Percentiles rank a stretch among this genome's conserved stretches.
Evolutionary conservation across 2,113 vertebrate genomes (phyloP).

Genomic region (Scophthalmus maximus): DNA sequence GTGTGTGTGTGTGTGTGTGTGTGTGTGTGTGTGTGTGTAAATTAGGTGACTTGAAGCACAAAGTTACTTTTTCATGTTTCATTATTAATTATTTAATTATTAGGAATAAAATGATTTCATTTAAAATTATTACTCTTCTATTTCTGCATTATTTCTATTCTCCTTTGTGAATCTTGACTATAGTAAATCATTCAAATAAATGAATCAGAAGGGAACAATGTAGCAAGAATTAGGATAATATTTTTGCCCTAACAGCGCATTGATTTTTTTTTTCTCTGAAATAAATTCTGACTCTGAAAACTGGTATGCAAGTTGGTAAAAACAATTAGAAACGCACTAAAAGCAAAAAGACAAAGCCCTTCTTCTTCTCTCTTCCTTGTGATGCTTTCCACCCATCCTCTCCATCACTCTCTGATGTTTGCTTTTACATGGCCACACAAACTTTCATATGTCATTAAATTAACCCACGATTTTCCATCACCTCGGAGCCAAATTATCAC

Average conservation of each 20-base stretch:
- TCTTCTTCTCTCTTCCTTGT: conserved; percentile 24
- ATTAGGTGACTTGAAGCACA: neutral
- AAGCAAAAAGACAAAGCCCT: conserved; percentile 13
- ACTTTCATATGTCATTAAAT: conserved; percentile 78
- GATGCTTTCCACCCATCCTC: conserved; percentile 58
- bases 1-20: no score
- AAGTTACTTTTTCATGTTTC: neutral
- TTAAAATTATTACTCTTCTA: neutral
- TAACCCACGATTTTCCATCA: conserved; percentile 78
- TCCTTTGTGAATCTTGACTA: neutral
- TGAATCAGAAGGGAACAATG: neutral
- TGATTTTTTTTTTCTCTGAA: neutral
- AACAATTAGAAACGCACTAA: conserved; percentile 2
- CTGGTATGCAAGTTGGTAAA: neutral
- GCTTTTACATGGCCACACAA: conserved; percentile 79
- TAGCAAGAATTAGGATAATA: neutral
- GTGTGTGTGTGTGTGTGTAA: no score
- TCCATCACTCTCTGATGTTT: conserved; percentile 73
- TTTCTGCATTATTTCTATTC: neutral
- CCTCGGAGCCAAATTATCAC: conserved; percentile 79
- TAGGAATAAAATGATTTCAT: no score
- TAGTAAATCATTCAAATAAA: neutral
- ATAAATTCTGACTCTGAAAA: conserved; percentile 1
- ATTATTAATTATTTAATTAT: neutral
- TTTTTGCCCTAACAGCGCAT: neutral